These are phyloP conservation scores for Drosophila formosana DNA, from an alignment of 2,888 invertebrate species.

Conservation along the genomic window DNA sequence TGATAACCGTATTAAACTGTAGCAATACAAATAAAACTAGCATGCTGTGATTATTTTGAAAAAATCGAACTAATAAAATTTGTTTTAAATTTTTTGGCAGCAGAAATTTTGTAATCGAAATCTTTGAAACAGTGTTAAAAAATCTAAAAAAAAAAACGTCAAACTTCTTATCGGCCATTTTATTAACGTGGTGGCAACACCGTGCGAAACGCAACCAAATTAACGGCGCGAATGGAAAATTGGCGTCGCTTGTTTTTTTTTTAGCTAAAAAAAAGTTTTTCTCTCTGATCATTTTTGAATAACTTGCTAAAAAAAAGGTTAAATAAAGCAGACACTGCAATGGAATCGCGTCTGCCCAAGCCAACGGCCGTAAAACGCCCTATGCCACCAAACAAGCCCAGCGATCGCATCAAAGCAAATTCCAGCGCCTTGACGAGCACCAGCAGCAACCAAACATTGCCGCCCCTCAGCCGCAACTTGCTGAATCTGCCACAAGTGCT, in stretches of 20 bases:
- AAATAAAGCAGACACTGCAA: slow-evolving; percentile 49
- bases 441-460: slow-evolving; percentile 40
- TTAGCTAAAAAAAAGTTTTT: background rate
- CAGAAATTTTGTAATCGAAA: background rate
- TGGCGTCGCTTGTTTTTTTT: slow-evolving; percentile 69
- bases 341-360: slow-evolving; percentile 86
- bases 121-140: background rate
- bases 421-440: slow-evolving; percentile 26
- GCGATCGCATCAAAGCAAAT: slow-evolving; percentile 80
- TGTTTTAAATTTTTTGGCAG: background rate
- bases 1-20: background rate
- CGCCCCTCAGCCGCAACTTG: slow-evolving; percentile 57
- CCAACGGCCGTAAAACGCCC: slow-evolving; percentile 80
- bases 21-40: background rate
- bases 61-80: too few relatives aligned
- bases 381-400: slow-evolving; percentile 67
- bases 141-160: background rate
- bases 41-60: background rate
- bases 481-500: slow-evolving; percentile 56
- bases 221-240: slow-evolving; percentile 63
- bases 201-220: slow-evolving; percentile 40
- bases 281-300: slow-evolving; percentile 3
- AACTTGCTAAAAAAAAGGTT: slow-evolving; percentile 2
- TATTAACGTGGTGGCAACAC: slow-evolving; percentile 9
- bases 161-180: background rate